Evolutionary conservation across 2,113 vertebrate species (phyloP), one percentile per base, ranked within the genome.

Genomic region (Pedionomus torquatus): DNA sequence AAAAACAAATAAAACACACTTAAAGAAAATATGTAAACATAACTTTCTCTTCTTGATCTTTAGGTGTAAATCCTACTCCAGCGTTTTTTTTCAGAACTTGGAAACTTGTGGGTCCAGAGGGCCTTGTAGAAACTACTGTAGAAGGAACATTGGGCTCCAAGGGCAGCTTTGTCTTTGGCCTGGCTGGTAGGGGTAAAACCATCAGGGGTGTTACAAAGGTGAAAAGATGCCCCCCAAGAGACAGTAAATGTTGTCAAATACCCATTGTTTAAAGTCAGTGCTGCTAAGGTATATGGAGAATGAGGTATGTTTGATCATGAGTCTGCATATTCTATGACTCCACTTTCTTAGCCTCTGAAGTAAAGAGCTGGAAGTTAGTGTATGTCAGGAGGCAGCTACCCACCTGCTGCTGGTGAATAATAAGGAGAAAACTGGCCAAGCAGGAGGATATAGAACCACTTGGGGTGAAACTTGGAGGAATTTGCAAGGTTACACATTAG

Each of bases 11-110:
- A 89, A 94, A 93, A 76, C 64, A 66, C 52, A 37, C 33, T 81
- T 75, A 51, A 78, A 91, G 72, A 78, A 93, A 94, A 95, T 84
- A 92, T n/a, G 33, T 89, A 83, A 95, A 89, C 74, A 35, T 89
- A 89, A 82, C 72, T 95, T 87, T 41, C 44, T 81, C 51, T 80
- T 90, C 77, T 89, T 95, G 80, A 91, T 97, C 90, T 78, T 25
- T 65, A 89, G 86, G 92, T 95, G 96, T 93, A 97, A 97, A 95
- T 96, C 90, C 88, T 95, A 46, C 44, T 31, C 69, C 77, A 78
- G 5, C 39, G 41, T 61, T 64, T 44, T 44, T 92, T 78, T 81
- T 85, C 68, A 31, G 55, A 31, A 71, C 28, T 55, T 93, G 77
- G 57, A 87, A 92, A 92, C 83, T 96, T 96, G 87, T 89, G 65